These are phyloP conservation scores for Papilio gigon DNA, from an alignment of 2,888 invertebrate species.

Conservation along the genomic window DNA sequence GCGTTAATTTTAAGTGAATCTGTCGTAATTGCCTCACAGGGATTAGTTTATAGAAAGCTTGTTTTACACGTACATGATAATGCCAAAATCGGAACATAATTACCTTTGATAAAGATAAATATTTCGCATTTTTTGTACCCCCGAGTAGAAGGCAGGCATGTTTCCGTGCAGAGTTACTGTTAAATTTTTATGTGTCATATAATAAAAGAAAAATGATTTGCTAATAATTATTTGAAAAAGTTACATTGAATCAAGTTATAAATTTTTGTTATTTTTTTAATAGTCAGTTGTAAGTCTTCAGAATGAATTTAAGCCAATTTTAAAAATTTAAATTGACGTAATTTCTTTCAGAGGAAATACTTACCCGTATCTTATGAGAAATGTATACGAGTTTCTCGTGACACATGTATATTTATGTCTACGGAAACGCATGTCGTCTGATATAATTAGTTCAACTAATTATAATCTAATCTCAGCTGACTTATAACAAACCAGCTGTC, in stretches of 20 bases:
- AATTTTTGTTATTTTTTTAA: no score
- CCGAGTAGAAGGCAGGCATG: no score
- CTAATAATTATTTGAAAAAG: no score
- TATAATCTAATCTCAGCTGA: constrained; percentile 29
- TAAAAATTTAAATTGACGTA: no score
- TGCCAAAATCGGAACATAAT: not conserved
- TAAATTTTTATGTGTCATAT: no score
- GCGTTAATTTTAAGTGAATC: constrained; percentile 39
- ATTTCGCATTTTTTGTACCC: not conserved
- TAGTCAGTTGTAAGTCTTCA: no score
- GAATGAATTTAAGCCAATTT: no score
- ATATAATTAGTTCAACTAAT: constrained; percentile 25
- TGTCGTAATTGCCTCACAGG: constrained; percentile 27
- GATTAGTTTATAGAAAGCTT: constrained; percentile 29
- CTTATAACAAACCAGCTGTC: constrained; percentile 18
- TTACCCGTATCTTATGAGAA: no score
- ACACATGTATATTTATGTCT: not conserved
- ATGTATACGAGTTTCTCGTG: no score
- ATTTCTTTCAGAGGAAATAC: no score
- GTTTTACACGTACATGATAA: not conserved
- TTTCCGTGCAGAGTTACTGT: no score
- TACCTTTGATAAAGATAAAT: not conserved
- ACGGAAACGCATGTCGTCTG: not conserved
- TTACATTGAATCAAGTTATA: not conserved
- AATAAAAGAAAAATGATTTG: no score